Conservation (phyloP, 2,113 vertebrate species). For the Pandion haliaetus region DNA sequence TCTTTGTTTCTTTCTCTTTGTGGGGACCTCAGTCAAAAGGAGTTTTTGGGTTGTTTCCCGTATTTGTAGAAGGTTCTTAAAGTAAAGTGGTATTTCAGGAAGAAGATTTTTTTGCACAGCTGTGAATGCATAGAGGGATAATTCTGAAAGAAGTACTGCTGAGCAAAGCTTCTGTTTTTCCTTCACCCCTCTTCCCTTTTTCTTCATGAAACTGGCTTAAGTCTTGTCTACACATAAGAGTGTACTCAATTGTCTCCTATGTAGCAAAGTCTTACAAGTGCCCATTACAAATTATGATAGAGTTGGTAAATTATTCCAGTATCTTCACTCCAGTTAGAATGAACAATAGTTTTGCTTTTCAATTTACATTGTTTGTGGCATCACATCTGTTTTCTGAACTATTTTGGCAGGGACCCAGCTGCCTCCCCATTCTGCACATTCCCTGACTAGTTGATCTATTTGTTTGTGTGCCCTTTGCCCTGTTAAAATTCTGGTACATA, state of each 20-base stretch:
- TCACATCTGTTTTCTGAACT: neutral
- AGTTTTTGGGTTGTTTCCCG: neutral
- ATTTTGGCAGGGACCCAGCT: neutral
- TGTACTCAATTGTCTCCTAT: neutral
- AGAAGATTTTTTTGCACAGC: neutral
- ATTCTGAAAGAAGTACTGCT: neutral
- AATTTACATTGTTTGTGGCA: neutral
- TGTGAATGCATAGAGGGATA: neutral
- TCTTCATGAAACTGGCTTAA: neutral
- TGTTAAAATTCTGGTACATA: neutral
- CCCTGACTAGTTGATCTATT: neutral
- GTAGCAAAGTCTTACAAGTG: neutral
- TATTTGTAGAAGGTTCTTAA: neutral
- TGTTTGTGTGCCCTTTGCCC: neutral
- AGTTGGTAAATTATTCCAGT: neutral
- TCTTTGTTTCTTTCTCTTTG: neutral
- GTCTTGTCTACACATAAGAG: neutral
- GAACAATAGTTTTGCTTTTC: constrained; percentile 1
- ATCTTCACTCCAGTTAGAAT: neutral
- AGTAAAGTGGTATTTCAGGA: neutral
- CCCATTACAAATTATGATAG: neutral
- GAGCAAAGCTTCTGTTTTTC: neutral
- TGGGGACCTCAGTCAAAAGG: neutral
- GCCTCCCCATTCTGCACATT: neutral
- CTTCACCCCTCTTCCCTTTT: neutral